These are phyloP conservation scores for Nomada fabriciana DNA, from an alignment of 2,888 invertebrate species.

Conservation along the genomic window DNA sequence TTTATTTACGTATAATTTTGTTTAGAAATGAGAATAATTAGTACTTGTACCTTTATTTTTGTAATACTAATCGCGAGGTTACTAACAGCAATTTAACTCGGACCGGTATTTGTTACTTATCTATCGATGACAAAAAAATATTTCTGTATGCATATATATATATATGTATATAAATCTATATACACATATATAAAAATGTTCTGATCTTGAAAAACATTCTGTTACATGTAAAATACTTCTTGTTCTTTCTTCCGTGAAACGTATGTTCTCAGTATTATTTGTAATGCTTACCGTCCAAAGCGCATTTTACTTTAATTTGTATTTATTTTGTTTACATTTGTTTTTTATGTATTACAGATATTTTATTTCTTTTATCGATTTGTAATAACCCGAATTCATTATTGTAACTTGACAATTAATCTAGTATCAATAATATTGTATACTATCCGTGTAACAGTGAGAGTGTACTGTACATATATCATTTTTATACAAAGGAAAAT, in stretches of 20 bases:
- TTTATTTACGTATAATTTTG: constrained; percentile 1
- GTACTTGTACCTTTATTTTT: constrained; percentile 6
- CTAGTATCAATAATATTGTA: constrained; percentile 55
- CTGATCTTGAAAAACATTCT: constrained; percentile 63
- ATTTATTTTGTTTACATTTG: constrained; percentile 73
- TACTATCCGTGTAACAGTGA: constrained; percentile 60
- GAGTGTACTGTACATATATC: constrained; percentile 73
- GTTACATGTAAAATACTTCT: constrained; percentile 64
- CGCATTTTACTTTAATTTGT: constrained; percentile 77
- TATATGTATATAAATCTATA: not conserved
- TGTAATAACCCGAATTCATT: constrained; percentile 52
- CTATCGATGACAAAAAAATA: constrained; percentile 10
- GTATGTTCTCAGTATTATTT: constrained; percentile 78
- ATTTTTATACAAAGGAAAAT: constrained; percentile 71
- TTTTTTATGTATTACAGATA: constrained; percentile 69
- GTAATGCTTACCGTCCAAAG: constrained; percentile 83
- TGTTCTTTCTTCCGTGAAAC: constrained; percentile 34
- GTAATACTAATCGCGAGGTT: constrained; percentile 8
- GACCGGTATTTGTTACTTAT: constrained; percentile 16
- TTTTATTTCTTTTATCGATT: constrained; percentile 57
- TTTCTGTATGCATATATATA: constrained; percentile 34
- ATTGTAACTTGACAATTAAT: constrained; percentile 65
- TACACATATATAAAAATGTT: constrained; percentile 17
- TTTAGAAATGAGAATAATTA: constrained; percentile 22
- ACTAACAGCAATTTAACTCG: constrained; percentile 14